Conservation (phyloP, 2,797 vertebrate genomes). For the Sebastes diaconus region DNA sequence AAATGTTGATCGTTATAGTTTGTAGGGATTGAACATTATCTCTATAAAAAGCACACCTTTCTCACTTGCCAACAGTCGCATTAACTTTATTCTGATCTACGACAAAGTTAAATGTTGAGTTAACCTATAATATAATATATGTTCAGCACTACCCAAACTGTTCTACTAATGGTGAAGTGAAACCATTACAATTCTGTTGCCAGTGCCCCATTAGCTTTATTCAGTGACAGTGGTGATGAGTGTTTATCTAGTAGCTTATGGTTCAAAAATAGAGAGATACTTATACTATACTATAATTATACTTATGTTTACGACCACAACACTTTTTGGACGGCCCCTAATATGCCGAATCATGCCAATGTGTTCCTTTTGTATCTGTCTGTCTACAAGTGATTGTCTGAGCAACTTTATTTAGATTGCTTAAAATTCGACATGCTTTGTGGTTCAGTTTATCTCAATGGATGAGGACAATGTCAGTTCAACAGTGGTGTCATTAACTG, state of each 20-base stretch:
- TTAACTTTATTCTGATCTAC: background rate
- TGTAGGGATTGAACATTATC: too few species aligned
- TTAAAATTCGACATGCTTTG: background rate
- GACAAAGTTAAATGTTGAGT: background rate
- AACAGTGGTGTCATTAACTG: background rate
- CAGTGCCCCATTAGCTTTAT: background rate
- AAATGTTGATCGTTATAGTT: background rate
- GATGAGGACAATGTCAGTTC: background rate
- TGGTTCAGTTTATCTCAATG: background rate
- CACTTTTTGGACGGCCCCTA: background rate
- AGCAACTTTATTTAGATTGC: background rate
- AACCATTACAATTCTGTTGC: background rate
- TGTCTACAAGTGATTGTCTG: background rate
- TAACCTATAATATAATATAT: background rate
- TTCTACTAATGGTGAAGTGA: background rate
- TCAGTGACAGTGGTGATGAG: background rate
- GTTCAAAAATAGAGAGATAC: background rate
- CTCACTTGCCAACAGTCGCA: background rate
- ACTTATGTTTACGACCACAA: background rate
- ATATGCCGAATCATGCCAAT: background rate
- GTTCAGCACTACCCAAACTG: background rate
- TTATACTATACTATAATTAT: too few species aligned
- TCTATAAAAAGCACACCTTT: background rate
- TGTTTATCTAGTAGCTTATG: background rate
- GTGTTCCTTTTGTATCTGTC: background rate